These are phyloP conservation scores for Paramisgurnus dabryanus DNA, from an alignment of 2,113 vertebrate genomes.

Conservation along the genomic window DNA sequence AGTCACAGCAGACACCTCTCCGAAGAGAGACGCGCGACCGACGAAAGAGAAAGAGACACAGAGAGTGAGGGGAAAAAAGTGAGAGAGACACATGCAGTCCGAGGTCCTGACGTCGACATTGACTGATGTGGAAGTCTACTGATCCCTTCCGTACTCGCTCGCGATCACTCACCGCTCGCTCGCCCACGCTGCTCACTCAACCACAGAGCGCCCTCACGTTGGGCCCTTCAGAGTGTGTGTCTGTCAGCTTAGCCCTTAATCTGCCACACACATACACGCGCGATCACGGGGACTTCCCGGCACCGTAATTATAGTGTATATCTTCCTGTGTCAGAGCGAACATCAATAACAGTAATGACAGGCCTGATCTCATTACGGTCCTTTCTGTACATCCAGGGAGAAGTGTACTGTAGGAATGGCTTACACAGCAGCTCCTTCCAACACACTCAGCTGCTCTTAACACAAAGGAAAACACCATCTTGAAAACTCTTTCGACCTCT, in stretches of 20 bases:
- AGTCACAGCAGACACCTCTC: slow-evolving; percentile 10
- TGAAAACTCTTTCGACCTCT: slow-evolving; percentile 42
- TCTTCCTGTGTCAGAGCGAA: slow-evolving; percentile 51
- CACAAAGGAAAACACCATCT: slow-evolving; percentile 65
- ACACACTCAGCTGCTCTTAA: slow-evolving; percentile 20
- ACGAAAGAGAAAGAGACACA: neutral
- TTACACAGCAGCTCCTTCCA: slow-evolving; percentile 39
- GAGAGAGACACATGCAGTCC: slow-evolving; percentile 25
- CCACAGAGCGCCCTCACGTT: slow-evolving; percentile 62
- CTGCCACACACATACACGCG: slow-evolving; percentile 40
- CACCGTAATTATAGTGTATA: slow-evolving; percentile 53
- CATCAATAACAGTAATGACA: slow-evolving; percentile 52
- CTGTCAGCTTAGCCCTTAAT: slow-evolving; percentile 53
- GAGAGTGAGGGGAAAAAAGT: neutral
- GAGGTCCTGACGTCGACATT: slow-evolving; percentile 32
- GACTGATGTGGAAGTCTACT: slow-evolving; percentile 50
- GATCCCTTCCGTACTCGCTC: slow-evolving; percentile 32
- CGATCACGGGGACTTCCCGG: slow-evolving; percentile 39
- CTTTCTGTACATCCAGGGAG: slow-evolving; percentile 49
- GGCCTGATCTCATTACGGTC: slow-evolving; percentile 40
- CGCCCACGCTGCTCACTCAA: slow-evolving; percentile 66
- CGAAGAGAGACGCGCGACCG: slow-evolving; percentile 12
- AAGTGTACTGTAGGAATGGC: slow-evolving; percentile 5
- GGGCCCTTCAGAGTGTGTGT: slow-evolving; percentile 50
- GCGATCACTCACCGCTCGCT: slow-evolving; percentile 25